These are phyloP conservation scores for Dysdera silvatica DNA, from an alignment of 1,140 invertebrate genomes.

Conservation along the genomic window DNA sequence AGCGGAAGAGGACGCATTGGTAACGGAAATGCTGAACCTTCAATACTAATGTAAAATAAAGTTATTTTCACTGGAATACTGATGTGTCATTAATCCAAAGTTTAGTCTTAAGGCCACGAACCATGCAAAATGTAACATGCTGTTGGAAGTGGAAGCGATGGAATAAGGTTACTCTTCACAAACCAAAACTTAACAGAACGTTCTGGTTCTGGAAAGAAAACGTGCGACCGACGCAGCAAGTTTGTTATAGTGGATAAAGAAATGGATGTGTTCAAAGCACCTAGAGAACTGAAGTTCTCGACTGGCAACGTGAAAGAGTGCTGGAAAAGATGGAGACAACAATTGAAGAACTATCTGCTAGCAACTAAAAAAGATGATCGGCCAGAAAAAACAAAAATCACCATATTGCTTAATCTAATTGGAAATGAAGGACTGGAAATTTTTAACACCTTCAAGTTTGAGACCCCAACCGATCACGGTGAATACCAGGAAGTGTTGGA, in stretches of 20 bases:
- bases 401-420: neutral
- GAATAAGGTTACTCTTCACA: no score
- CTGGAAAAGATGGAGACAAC: conserved; percentile 1
- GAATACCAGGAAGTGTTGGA: neutral
- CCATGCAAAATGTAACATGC: no score
- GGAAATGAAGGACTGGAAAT: neutral
- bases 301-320: neutral
- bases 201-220: no score
- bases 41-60: no score
- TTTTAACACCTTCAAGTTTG: neutral
- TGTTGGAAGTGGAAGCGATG: no score
- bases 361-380: neutral
- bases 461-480: neutral
- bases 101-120: no score
- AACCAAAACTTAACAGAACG: no score
- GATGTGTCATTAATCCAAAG: no score
- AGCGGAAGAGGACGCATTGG: no score
- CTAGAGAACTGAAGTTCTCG: neutral
- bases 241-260: neutral
- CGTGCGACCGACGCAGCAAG: no score
- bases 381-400: neutral
- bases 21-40: no score
- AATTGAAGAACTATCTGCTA: neutral
- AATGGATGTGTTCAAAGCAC: conserved; percentile 5
- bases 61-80: no score